Percentiles rank a stretch among this genome's conserved stretches.
phyloP scores from a whole-genome alignment of 1,140 invertebrate species.

The Hyphantria cunea region DNA sequence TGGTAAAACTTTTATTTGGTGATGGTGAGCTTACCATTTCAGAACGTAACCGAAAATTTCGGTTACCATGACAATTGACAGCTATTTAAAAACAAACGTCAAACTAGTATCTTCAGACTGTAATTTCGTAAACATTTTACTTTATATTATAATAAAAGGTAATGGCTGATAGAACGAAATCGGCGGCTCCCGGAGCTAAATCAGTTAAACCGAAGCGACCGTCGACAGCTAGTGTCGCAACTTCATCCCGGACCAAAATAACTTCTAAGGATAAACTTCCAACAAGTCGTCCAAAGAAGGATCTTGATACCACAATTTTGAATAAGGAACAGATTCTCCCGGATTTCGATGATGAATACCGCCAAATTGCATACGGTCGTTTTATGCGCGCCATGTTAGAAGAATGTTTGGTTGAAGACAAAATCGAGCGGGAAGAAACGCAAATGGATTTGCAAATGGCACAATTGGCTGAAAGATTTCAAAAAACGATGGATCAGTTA shows the following conservation, averaged over 20 bases:
- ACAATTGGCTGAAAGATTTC: constrained; percentile 60
- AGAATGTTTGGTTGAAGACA: constrained; percentile 66
- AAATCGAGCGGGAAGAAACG: constrained; percentile 61
- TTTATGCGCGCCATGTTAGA: constrained; percentile 60
- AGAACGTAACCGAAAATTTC: constrained; percentile 36
- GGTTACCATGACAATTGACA: constrained; percentile 49
- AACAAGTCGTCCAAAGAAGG: constrained; percentile 32
- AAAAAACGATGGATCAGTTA: constrained; percentile 59
- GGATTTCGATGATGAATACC: constrained; percentile 50
- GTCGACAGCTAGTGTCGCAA: constrained; percentile 26
- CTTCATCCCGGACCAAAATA: constrained; percentile 33
- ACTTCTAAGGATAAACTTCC: constrained; percentile 35
- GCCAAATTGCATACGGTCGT: constrained; percentile 58
- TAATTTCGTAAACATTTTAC: background rate
- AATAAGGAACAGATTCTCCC: constrained; percentile 41
- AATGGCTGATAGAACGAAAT: constrained; percentile 57
- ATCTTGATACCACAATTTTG: constrained; percentile 45
- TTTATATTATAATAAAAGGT: constrained; percentile 9
- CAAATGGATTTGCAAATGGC: constrained; percentile 69
- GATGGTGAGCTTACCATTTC: constrained; percentile 22
- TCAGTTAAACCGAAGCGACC: constrained; percentile 40
- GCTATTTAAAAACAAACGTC: constrained; percentile 46
- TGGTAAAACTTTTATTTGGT: no score
- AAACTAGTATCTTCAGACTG: constrained; percentile 4
- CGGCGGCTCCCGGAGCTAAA: constrained; percentile 38